Base-by-base conservation (phyloP, 2,797 vertebrate species). In the Sciaenops ocellatus region DNA sequence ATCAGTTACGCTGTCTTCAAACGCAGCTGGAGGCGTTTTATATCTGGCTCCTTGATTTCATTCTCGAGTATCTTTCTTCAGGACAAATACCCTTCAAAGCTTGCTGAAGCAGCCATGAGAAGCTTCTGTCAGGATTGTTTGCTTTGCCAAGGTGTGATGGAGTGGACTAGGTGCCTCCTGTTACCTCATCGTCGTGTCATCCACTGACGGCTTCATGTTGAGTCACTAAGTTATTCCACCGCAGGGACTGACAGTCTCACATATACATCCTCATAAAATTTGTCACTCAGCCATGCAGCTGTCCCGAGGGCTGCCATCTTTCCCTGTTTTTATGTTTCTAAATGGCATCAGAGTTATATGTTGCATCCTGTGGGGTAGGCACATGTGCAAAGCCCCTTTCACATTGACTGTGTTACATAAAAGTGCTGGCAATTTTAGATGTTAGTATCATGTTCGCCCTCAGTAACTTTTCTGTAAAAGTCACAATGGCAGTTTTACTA, bases 71-170 rank as follows among this genome's bases (percentile, higher is more conserved):
- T 82, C 47, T 54, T 69, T 66, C 56, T 84, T 61, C 76, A 69
- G 62, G 66, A 79, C 74, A 84, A 85, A 86, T 87, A 87, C 74
- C 60, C 73, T 84, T 90, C 82, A 87, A 86, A 84, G 81, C 38
- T 34, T 0, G 5, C 30, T 46, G 78, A 70, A 76, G 69, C 76
- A 76, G 66, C 63, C 69, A 69, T 1, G 38, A 76, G 64, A 84
- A 76, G 60, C 67, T 66, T 66, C 78, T 84, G 86, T 88, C 82
- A 82, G 69, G 44, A 81, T 50, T 66, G 75, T 76, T 90, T 79
- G 57, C 69, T 75, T 77, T 74, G 41, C 70, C 60, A 56, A 72
- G 78, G 81, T 85, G 73, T 90, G 89, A 92, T 78, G 70, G 79
- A 89, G 76, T 78, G 84, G 70, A 73, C 56, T 5, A 26, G 60